These are phyloP conservation scores for Potorous gilbertii DNA, from an alignment of 2,797 vertebrate species.

Conservation along the genomic window DNA sequence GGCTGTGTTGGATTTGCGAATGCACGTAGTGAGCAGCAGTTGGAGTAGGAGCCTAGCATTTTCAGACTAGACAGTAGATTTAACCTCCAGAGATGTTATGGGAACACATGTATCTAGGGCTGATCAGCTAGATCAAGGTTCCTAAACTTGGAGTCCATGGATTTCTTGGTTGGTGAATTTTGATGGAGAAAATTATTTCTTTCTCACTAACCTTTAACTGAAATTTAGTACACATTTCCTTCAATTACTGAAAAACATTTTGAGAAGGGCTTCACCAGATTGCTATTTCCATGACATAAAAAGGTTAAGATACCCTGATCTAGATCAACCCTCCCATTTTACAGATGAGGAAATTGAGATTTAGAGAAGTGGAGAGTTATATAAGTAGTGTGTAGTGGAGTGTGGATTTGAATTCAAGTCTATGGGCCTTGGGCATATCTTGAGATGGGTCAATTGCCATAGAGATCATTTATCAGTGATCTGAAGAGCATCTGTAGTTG, in stretches of 20 bases:
- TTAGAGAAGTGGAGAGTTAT: neutral
- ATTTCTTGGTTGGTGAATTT: neutral
- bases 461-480: neutral
- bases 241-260: neutral
- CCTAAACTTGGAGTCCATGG: neutral
- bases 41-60: neutral
- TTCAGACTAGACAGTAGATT: neutral
- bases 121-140: neutral
- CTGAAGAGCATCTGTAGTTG: neutral
- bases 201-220: neutral
- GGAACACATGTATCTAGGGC: neutral
- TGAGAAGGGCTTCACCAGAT: neutral
- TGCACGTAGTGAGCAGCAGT: neutral
- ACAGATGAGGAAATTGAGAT: neutral
- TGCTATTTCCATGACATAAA: neutral
- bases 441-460: neutral
- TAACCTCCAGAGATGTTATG: neutral
- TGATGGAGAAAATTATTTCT: neutral
- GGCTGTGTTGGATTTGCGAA: neutral
- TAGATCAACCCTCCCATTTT: neutral
- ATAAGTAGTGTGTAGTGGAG: neutral
- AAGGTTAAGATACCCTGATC: neutral
- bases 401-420: neutral
- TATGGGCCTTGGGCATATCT: neutral
- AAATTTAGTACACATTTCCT: neutral